phyloP scores from a whole-genome alignment of 1,140 invertebrate species.

The Brachionus koreanus region DNA sequence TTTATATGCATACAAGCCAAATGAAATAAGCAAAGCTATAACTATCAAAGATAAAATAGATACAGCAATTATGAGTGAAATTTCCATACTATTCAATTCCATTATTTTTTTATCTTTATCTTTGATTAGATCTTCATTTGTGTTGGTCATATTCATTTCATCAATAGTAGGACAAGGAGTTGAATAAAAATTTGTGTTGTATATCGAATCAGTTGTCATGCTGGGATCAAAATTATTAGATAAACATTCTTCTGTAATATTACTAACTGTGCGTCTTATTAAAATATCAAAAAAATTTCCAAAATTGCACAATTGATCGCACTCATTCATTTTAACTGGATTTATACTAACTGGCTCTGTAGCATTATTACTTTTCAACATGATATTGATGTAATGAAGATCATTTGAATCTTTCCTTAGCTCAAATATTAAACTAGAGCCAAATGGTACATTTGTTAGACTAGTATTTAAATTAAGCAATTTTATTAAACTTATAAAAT shows the following conservation, averaged over 20 bases:
- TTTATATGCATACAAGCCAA: neutral
- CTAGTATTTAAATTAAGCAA: neutral
- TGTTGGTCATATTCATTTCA: neutral
- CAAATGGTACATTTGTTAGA: neutral
- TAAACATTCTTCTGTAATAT: neutral
- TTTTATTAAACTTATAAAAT: neutral
- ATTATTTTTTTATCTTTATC: neutral
- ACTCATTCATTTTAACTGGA: neutral
- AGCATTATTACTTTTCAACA: neutral
- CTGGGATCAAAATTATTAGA: neutral
- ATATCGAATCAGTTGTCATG: neutral
- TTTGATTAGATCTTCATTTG: neutral
- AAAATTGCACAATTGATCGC: constrained; percentile 28
- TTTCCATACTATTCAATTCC: neutral
- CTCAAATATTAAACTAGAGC: constrained; percentile 30
- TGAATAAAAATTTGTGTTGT: neutral
- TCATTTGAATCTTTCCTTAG: constrained; percentile 8
- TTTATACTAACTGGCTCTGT: neutral
- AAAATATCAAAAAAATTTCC: constrained; percentile 38
- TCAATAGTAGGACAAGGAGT: neutral
- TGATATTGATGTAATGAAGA: constrained; percentile 17
- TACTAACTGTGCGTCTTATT: neutral
- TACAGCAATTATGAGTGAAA: neutral
- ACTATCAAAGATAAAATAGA: neutral
- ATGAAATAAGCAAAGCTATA: neutral